Conservation (phyloP, 2,888 invertebrate genomes). For the Nephrotoma flavescens region DNA sequence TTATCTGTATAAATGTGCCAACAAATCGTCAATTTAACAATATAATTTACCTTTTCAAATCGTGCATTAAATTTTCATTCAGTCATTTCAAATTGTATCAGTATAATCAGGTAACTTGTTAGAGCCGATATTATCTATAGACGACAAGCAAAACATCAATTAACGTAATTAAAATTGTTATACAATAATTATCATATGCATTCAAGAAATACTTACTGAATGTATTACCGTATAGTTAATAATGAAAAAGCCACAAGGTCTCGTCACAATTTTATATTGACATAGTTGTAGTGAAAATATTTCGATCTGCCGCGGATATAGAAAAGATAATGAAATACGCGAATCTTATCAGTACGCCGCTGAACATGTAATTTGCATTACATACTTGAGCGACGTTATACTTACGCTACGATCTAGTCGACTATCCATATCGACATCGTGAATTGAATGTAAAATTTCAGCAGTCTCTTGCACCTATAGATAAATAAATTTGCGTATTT, state of each 20-base stretch:
- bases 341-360: not conserved
- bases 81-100: slow-evolving; percentile 2
- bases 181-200: not conserved
- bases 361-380: not conserved
- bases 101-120: not conserved
- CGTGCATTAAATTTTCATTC: not conserved
- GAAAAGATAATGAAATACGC: not conserved
- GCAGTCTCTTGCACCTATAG: not conserved
- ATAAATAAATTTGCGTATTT: not conserved
- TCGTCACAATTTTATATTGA: not conserved
- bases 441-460: not conserved
- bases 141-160: not conserved
- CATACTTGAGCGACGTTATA: not conserved
- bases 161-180: not conserved
- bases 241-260: not conserved
- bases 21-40: not conserved
- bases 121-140: not conserved
- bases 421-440: not conserved
- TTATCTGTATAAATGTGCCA: not conserved
- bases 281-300: not conserved
- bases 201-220: not conserved
- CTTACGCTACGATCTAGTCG: slow-evolving; percentile 1
- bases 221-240: not conserved
- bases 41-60: not conserved
- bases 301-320: not conserved